Conservation (phyloP, 92 coral and sea anemone species). For the Metridium senile region DNA sequence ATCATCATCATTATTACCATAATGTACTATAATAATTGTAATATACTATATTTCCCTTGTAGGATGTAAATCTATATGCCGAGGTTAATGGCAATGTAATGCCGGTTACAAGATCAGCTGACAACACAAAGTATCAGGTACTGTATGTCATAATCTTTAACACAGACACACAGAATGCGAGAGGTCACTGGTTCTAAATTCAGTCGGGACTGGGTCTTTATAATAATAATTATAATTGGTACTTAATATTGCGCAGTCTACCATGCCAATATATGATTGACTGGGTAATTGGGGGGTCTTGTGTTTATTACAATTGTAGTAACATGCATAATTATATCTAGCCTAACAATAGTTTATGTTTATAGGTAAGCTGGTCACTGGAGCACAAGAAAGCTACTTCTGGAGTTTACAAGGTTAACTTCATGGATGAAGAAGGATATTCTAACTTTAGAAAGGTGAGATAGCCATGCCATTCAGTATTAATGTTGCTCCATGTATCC, state of each 20-base stretch:
- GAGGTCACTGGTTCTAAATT: too few relatives aligned
- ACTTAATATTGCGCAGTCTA: too few relatives aligned
- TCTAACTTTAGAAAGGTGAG: slow-evolving; percentile 92
- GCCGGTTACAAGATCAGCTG: slow-evolving; percentile 92
- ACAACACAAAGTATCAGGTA: slow-evolving; percentile 87
- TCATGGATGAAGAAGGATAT: slow-evolving; percentile 95
- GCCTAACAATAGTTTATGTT: not conserved
- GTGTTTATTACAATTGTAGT: too few relatives aligned
- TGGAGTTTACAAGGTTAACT: slow-evolving; percentile 78
- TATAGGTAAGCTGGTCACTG: slow-evolving; percentile 94
- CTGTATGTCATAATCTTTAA: too few relatives aligned
- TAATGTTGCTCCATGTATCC: too few relatives aligned
- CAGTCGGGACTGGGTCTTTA: too few relatives aligned
- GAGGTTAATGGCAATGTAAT: slow-evolving; percentile 93
- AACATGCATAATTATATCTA: too few relatives aligned
- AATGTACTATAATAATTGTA: not conserved
- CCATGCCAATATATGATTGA: too few relatives aligned
- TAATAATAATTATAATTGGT: too few relatives aligned
- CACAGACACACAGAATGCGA: too few relatives aligned
- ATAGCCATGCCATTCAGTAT: not conserved
- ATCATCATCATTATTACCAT: too few relatives aligned
- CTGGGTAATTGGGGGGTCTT: too few relatives aligned
- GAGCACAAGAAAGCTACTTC: slow-evolving; percentile 82
- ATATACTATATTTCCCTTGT: slow-evolving; percentile 2
- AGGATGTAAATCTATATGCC: slow-evolving; percentile 90